phyloP scores from a whole-genome alignment of 2,113 vertebrate species.

The Aspidoscelis tigris region DNA sequence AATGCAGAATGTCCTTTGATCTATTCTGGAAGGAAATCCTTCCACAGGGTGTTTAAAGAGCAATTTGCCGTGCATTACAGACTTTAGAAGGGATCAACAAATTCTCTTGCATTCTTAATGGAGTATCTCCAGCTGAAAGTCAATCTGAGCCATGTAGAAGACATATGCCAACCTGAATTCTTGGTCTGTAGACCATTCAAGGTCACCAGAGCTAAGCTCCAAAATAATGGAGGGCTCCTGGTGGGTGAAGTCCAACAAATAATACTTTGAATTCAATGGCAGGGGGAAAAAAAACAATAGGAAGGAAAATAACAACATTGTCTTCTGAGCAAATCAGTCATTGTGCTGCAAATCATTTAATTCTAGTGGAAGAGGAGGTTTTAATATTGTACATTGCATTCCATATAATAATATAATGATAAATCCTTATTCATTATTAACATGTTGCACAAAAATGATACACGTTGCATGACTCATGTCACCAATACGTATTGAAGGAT shows the following conservation, averaged over 20 bases:
- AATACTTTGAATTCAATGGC: constrained; percentile 53
- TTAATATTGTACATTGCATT: constrained; percentile 73
- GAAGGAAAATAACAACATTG: constrained; percentile 55
- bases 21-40: too few species aligned
- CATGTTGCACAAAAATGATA: constrained; percentile 70
- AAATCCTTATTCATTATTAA: constrained; percentile 81
- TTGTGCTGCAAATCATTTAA: constrained; percentile 67
- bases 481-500: constrained; percentile 71
- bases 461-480: constrained; percentile 68
- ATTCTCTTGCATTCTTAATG: too few species aligned
- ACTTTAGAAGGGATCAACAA: too few species aligned
- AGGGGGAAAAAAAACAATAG: constrained; percentile 66
- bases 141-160: neutral
- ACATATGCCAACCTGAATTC: neutral
- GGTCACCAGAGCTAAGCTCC: too few species aligned
- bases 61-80: too few species aligned
- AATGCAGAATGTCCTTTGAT: too few species aligned
- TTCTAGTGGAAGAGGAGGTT: constrained; percentile 66
- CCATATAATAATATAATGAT: constrained; percentile 69
- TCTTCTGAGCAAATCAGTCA: constrained; percentile 54
- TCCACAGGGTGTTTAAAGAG: too few species aligned
- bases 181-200: constrained; percentile 5
- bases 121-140: neutral
- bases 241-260: constrained; percentile 18
- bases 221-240: too few species aligned